Evolutionary conservation across 2,113 vertebrate genomes (phyloP).

Genomic region (Odontesthes bonariensis): DNA sequence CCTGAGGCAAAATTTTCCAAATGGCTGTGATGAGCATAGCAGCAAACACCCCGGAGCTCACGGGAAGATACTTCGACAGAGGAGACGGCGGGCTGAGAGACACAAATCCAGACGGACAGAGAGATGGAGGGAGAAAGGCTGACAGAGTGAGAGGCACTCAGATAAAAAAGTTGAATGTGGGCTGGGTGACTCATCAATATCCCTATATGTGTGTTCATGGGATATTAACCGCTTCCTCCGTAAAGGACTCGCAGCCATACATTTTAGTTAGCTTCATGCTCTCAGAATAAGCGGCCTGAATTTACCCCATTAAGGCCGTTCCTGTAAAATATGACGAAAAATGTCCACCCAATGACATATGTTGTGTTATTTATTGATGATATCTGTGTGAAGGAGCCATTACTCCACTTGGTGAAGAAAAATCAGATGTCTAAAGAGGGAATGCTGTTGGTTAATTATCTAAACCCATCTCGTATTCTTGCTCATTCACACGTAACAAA

Average conservation of each 20-base stretch:
- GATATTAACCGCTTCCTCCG: background rate
- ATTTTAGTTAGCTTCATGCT: slow-evolving; percentile 11
- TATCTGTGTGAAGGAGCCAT: slow-evolving; percentile 42
- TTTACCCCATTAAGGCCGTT: background rate
- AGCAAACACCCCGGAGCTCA: slow-evolving; percentile 2
- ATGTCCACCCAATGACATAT: slow-evolving; percentile 31
- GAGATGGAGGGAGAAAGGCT: slow-evolving; percentile 32
- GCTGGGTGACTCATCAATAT: slow-evolving; percentile 43
- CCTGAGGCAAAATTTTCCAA: slow-evolving; percentile 75
- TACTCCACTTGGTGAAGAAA: slow-evolving; percentile 17
- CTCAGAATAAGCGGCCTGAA: background rate
- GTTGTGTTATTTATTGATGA: slow-evolving; percentile 50
- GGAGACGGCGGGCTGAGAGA: slow-evolving; percentile 27
- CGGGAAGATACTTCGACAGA: slow-evolving; percentile 23
- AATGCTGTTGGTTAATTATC: slow-evolving; percentile 55
- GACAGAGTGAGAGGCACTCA: slow-evolving; percentile 21
- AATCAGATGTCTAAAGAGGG: slow-evolving; percentile 44
- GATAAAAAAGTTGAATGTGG: slow-evolving; percentile 15
- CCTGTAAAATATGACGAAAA: background rate
- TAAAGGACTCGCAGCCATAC: slow-evolving; percentile 1
- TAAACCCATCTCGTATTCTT: slow-evolving; percentile 32
- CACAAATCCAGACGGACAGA: slow-evolving; percentile 34
- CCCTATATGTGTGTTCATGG: background rate
- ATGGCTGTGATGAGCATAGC: slow-evolving; percentile 62
- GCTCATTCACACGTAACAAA: slow-evolving; percentile 45